A percentile compares a stretch with the other conserved stretches of the same genome.
phyloP scores from a whole-genome alignment of 2,113 vertebrate species.

The Phaethornis superciliosus region DNA sequence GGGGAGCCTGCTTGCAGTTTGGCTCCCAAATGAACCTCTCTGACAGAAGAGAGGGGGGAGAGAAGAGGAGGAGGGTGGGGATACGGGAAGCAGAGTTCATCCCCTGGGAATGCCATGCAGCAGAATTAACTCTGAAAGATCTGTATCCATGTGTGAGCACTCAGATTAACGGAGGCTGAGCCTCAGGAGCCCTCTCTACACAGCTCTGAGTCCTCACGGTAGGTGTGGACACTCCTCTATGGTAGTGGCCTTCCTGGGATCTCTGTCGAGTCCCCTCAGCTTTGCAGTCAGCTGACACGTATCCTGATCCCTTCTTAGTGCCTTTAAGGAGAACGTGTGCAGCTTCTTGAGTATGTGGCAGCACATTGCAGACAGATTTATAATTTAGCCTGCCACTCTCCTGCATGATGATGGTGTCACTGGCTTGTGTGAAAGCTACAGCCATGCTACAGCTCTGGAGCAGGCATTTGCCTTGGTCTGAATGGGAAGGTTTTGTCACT shows the following conservation, averaged over 20 bases:
- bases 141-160: background rate
- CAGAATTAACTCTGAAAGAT: constrained; percentile 17
- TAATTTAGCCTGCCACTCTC: background rate
- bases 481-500: background rate
- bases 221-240: background rate
- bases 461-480: background rate
- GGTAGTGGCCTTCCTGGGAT: background rate
- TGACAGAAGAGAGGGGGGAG: constrained; percentile 4
- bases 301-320: background rate
- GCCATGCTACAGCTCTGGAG: background rate
- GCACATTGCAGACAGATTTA: background rate
- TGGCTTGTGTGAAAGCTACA: background rate
- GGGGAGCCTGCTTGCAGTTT: background rate
- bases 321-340: background rate
- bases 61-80: constrained; percentile 11
- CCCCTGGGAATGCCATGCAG: background rate
- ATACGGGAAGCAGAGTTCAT: background rate
- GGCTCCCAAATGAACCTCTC: background rate
- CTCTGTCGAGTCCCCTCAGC: fast-evolving
- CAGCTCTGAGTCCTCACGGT: background rate
- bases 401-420: background rate
- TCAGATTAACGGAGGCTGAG: background rate
- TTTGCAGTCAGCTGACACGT: background rate
- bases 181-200: background rate
- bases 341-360: background rate